Base-by-base conservation (phyloP, 2,888 invertebrate genomes). In the Aromia moschata region DNA sequence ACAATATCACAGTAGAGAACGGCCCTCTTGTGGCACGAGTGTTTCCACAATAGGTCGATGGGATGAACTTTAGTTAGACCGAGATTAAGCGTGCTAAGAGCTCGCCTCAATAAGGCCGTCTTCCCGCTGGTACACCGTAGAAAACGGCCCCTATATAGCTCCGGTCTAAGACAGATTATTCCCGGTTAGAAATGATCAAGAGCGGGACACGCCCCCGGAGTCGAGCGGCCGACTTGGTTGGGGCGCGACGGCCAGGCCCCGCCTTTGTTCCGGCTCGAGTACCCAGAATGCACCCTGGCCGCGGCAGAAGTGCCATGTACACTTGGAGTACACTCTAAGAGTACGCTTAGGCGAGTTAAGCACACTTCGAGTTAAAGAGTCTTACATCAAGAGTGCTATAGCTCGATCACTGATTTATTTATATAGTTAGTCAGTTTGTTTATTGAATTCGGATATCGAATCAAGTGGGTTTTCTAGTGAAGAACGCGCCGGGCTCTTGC, bases 351-450 rank as follows among this genome's bases (percentile, higher is more conserved):
- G 80, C 80, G 79, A 81, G 81, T 81, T 81, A 81, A 81, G 81
- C 81, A 81, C 80, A 78, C 81, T 81, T 81, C 77, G 79, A 75
- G 79, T 78, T 81, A 81, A 81, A 81, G 81, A 81, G 80, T 81
- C 81, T 81, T 81, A 81, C 80, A 81, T 81, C 80, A 81, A 81
- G 80, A 79, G 79, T 79, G 70, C 71, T 79, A 80, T 79, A 79
- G 79, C 80, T 78, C 80, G 81, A 81, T 81, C 80, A 75, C 79
- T 81, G 81, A 81, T 81, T 81, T 81, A 81, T 81, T 81, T 81
- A 80, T 81, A 80, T 80, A 81, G 81, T 81, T 80, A 80, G 81
- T 79, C 80, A 79, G 81, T 81, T 81, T 81, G 80, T 81, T 81
- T 81, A 80, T 80, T 80, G 81, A 80, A 81, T 80, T 79, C 79